Evolutionary conservation across 2,888 invertebrate species (phyloP).

Genomic region (Bibio marci): DNA sequence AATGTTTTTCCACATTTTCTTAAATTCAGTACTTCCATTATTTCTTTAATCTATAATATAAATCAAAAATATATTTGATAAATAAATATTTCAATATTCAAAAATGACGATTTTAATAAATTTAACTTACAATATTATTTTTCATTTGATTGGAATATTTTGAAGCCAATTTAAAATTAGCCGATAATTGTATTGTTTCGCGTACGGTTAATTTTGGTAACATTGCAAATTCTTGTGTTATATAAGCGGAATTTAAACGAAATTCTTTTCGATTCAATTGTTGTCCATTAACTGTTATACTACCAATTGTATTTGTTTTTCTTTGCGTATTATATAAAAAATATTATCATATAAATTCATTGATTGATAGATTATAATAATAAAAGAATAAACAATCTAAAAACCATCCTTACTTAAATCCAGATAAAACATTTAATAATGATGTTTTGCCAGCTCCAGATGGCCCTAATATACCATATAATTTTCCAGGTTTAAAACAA

Average conservation of each 20-base stretch:
- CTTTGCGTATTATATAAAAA: no score
- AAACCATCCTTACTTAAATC: constrained; percentile 78
- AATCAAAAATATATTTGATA: no score
- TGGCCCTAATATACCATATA: constrained; percentile 93
- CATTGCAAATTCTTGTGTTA: constrained; percentile 71
- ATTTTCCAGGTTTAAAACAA: constrained; percentile 67
- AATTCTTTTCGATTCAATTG: constrained; percentile 44
- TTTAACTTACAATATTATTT: constrained; percentile 39
- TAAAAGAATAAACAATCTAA: no score
- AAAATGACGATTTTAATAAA: no score
- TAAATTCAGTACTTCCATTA: constrained; percentile 57
- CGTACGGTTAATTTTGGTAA: constrained; percentile 64
- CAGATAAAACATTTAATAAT: constrained; percentile 75
- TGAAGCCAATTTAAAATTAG: constrained; percentile 63
- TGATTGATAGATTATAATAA: no score
- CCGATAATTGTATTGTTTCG: constrained; percentile 69
- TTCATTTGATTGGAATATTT: constrained; percentile 42
- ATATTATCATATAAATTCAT: no score
- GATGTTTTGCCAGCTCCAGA: constrained; percentile 67
- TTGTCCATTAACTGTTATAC: constrained; percentile 49
- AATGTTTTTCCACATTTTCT: constrained; percentile 44
- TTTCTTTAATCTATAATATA: constrained; percentile 70
- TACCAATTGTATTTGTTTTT: constrained; percentile 49
- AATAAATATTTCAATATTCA: no score
- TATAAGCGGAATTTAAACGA: constrained; percentile 46